Evolutionary conservation across 2,113 vertebrate species (phyloP), one percentile per base, ranked within the genome.

Genomic region (Motacilla alba): DNA sequence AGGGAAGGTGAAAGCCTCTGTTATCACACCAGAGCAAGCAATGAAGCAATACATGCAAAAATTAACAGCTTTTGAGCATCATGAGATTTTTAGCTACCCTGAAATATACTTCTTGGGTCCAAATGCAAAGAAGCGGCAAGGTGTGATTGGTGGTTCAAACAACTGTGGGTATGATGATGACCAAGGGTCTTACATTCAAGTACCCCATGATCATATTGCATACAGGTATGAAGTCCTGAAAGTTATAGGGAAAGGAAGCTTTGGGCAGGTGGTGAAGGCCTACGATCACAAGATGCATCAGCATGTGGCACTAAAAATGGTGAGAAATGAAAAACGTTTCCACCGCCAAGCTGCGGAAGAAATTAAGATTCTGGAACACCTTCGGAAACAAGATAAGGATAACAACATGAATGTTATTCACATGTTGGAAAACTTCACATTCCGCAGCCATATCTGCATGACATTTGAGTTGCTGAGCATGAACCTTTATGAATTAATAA

Each of bases 361-460:
- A 98, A 99, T 99, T 91, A 98, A 99, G 31, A 99, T 99, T 95
- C 97, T 99, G 97, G 99, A 99, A 90, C 99, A 99, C 94, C 98
- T 99, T 92, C 98, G 98, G 87, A 99, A 99, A 92, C 99, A 99
- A 97, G 99, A 99, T 97, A 99, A 99, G 97, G 99, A 99, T 97
- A 98, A 98, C 68, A 98, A 97, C 95, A 99, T 99, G 99, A 99
- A 99, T 70, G 99, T 99, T 96, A 99, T 99, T 97, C 99, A 99
- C 98, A 99, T 99, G 99, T 98, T 99, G 98, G 99, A 99, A 98
- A 99, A 99, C 94, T 99, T 99, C 97, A 99, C 99, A 96, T 99
- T 99, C 98, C 98, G 99, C 69, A 99, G 99, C 98, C 99, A 99
- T 98, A 99, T 99, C 97, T 99, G 99, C 97, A 99, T 99, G 99